phyloP scores from a whole-genome alignment of 1,140 invertebrate genomes.

The Cyclina sinensis region DNA sequence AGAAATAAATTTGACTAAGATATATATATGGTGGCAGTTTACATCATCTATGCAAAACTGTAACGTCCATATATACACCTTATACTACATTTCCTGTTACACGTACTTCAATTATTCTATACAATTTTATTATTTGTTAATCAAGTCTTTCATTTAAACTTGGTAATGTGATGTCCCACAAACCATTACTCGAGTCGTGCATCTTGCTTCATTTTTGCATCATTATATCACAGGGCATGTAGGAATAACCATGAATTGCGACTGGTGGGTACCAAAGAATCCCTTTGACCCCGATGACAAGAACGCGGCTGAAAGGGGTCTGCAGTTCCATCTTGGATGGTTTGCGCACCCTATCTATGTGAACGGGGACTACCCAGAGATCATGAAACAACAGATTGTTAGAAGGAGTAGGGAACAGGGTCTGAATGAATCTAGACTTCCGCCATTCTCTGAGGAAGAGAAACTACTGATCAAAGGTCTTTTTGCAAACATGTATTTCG shows the following conservation, averaged over 20 bases:
- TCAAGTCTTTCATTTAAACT: too few species aligned
- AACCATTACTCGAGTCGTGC: too few species aligned
- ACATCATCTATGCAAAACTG: too few species aligned
- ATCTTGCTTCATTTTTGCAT: too few species aligned
- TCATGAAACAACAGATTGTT: slow-evolving; percentile 76
- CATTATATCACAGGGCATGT: slow-evolving; percentile 68
- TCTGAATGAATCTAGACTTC: slow-evolving; percentile 72
- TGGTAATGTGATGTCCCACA: too few species aligned
- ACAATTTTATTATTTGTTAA: too few species aligned
- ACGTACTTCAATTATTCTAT: too few species aligned
- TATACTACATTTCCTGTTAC: too few species aligned
- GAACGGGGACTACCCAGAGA: slow-evolving; percentile 84
- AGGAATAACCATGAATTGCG: slow-evolving; percentile 72
- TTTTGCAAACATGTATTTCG: not conserved
- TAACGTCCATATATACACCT: too few species aligned
- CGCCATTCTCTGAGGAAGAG: slow-evolving; percentile 52
- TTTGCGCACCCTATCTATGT: slow-evolving; percentile 84
- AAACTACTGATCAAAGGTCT: slow-evolving; percentile 32
- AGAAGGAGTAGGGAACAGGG: slow-evolving; percentile 71
- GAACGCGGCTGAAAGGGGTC: slow-evolving; percentile 70
- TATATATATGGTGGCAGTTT: too few species aligned
- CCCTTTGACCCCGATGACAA: slow-evolving; percentile 58
- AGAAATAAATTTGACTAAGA: too few species aligned
- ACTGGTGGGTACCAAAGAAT: slow-evolving; percentile 74
- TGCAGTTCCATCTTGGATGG: slow-evolving; percentile 81